A percentile compares a stretch with the other conserved stretches of the same genome.
Evolutionary conservation across 1,140 invertebrate species (phyloP).

Genomic region (Zaprionus gabonicus): DNA sequence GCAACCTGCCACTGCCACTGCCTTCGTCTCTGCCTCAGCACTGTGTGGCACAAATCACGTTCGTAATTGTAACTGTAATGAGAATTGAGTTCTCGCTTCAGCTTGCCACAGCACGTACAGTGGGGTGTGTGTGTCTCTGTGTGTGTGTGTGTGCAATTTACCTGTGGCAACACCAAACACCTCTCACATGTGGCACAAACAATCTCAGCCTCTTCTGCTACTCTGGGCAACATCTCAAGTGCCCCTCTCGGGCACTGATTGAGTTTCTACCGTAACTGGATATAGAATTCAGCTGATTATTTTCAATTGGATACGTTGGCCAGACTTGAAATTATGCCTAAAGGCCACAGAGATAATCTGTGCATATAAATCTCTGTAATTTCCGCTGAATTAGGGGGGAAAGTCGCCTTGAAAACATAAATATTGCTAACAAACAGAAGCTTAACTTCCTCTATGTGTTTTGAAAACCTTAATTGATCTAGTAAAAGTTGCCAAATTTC

Average conservation of each 20-base stretch:
- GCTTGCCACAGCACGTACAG: constrained; percentile 38
- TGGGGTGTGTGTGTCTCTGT: not conserved
- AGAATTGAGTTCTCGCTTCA: constrained; percentile 41
- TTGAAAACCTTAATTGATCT: not conserved
- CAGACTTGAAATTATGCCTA: constrained; percentile 24
- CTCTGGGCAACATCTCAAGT: not conserved
- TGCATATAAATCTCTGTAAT: constrained; percentile 13
- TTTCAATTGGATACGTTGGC: constrained; percentile 5
- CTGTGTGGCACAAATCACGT: constrained; percentile 66
- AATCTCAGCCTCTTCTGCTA: not conserved
- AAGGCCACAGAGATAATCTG: constrained; percentile 20
- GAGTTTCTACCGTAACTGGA: constrained; percentile 21
- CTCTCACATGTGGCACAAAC: constrained; percentile 39
- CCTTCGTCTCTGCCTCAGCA: not conserved
- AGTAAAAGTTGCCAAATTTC: constrained; percentile 13
- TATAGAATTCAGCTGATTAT: constrained; percentile 21
- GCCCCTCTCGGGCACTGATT: constrained; percentile 21
- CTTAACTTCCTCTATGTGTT: not conserved
- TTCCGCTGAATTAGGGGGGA: not conserved
- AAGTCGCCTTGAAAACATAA: constrained; percentile 4
- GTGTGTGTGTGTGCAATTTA: constrained; percentile 24
- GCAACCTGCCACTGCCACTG: constrained; percentile 26
- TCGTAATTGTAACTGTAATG: constrained; percentile 78
- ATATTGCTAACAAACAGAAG: not conserved
- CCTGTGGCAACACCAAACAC: constrained; percentile 34